A percentile compares a stretch with the other conserved stretches of the same genome.
These are phyloP conservation scores for Agapetus fuscipes DNA, from an alignment of 2,888 invertebrate species.

Conservation along the genomic window DNA sequence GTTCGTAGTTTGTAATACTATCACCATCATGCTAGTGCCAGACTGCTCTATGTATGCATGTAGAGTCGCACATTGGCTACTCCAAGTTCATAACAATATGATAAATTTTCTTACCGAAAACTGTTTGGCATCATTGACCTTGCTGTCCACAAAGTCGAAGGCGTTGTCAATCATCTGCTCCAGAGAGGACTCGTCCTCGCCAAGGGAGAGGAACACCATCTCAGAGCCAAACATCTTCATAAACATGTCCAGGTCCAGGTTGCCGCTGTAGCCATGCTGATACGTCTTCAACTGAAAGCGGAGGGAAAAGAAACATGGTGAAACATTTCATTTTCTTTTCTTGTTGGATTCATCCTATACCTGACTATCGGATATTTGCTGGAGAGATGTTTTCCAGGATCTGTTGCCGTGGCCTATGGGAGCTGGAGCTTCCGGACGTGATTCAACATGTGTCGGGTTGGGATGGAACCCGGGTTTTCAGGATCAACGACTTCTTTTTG, in stretches of 20 bases:
- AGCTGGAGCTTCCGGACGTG: too few relatives aligned
- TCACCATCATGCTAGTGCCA: too few relatives aligned
- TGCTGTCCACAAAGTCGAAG: constrained; percentile 46
- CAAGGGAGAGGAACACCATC: constrained; percentile 61
- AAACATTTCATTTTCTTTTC: background rate
- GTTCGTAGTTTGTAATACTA: too few relatives aligned
- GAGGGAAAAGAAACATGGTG: background rate
- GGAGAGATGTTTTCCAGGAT: too few relatives aligned
- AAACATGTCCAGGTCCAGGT: constrained; percentile 66
- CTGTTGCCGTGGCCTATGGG: too few relatives aligned
- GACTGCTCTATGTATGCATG: too few relatives aligned
- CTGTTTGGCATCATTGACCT: constrained; percentile 57
- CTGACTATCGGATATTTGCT: background rate
- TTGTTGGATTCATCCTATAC: background rate
- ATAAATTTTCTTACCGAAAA: too few relatives aligned
- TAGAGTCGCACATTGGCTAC: too few relatives aligned
- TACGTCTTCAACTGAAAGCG: constrained; percentile 35
- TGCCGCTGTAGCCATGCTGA: constrained; percentile 45
- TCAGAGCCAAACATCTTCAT: constrained; percentile 83
- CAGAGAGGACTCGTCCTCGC: constrained; percentile 48
- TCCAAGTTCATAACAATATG: too few relatives aligned
- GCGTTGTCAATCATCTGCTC: constrained; percentile 54
- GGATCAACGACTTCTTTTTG: too few relatives aligned
- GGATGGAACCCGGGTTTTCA: too few relatives aligned
- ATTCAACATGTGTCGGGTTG: too few relatives aligned